These are phyloP conservation scores for Danio aesculapii DNA, from an alignment of 2,797 vertebrate species.

Conservation along the genomic window DNA sequence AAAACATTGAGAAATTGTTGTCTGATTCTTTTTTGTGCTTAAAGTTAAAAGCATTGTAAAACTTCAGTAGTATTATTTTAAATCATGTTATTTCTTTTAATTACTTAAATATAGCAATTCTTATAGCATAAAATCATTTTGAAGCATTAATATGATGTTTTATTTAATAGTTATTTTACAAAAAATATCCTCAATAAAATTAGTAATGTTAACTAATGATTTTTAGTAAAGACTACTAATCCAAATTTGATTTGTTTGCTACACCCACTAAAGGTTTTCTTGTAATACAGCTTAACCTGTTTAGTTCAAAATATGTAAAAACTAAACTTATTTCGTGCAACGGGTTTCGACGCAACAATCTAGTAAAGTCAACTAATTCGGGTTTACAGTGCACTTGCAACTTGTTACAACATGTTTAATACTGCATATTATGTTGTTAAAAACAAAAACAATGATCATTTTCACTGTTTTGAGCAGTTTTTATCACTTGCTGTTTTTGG, in stretches of 20 bases:
- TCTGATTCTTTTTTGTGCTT: too few species aligned
- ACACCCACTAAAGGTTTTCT: constrained; percentile 7
- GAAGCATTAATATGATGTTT: too few species aligned
- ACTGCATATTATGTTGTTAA: too few species aligned
- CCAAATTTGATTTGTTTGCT: constrained; percentile 2
- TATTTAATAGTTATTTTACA: too few species aligned
- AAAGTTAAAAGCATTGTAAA: background rate
- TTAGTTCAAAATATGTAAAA: constrained; percentile 24
- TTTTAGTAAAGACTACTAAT: constrained; percentile 17
- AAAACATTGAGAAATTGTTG: too few species aligned
- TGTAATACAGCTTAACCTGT: constrained; percentile 22
- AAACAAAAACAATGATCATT: too few species aligned
- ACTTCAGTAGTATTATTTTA: background rate
- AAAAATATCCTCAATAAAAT: too few species aligned
- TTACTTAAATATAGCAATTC: too few species aligned
- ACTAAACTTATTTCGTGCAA: constrained; percentile 13
- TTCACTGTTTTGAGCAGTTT: too few species aligned
- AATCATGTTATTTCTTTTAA: background rate
- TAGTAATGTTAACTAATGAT: constrained; percentile 15
- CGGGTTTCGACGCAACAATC: background rate
- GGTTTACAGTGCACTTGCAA: constrained; percentile 4
- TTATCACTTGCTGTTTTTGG: too few species aligned
- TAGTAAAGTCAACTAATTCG: constrained; percentile 38
- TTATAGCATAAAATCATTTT: too few species aligned
- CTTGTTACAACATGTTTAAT: too few species aligned